Base-by-base conservation (phyloP, 2,113 vertebrate species). In the Alethe castanea region DNA sequence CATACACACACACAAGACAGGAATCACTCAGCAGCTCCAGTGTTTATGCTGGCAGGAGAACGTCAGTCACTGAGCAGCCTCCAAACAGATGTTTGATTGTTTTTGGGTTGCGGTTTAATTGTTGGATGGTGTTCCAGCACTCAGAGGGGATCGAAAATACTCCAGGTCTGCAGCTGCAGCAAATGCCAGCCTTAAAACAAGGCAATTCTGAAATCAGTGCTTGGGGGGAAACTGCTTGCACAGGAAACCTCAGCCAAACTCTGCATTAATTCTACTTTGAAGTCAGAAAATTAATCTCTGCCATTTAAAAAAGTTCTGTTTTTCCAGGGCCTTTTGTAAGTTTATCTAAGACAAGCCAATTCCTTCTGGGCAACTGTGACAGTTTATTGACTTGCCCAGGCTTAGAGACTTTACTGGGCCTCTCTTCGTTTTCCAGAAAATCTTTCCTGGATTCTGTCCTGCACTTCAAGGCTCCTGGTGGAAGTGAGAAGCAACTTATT, bases 61-160 rank as follows among this genome's bases (percentile, higher is more conserved):
- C 89, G 97, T 96, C 89, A 98, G 97, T 89, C 96, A 94, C 91
- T 94, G 91, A 97, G 96, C 97, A 98, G 97, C 97, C 98, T 98
- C 98, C 98, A 98, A 98, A 99, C 98, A 98, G 98, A 98, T 99
- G 98, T 98, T 98, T 98, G 97, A 98, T 99, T 99, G 98, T 98
- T 99, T 98, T 98, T 96, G 98, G 98, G 98, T 97, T 98, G 98
- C 77, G 97, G 98, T 98, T 99, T 98, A 98, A 98, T 98, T 98
- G 98, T 98, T 98, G 98, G 98, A 98, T 97, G 97, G 97, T 92
- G 97, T 98, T 98, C 98, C 98, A 97, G 97, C 98, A 97, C 98
- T 98, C 98, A 95, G 96, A 97, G 98, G 97, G 98, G 97, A 96
- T 97, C 96, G 88, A 98, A 97, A 96, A 97, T 96, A 95, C 94